A percentile compares a stretch with the other conserved stretches of the same genome.
Conservation (phyloP, 2,113 vertebrate genomes). For the Leucosticte australis region DNA sequence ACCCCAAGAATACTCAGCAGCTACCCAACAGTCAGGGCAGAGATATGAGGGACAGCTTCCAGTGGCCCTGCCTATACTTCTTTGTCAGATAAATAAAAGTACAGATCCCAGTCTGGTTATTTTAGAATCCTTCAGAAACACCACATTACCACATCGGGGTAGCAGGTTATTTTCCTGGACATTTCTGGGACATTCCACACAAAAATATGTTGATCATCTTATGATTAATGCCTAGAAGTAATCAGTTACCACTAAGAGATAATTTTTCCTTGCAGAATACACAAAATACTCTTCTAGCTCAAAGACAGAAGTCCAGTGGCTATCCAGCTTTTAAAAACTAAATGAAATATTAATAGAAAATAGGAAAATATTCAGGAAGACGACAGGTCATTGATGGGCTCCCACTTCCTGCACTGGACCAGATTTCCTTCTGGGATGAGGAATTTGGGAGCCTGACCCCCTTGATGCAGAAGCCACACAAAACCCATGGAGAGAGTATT, state of each 20-base stretch:
- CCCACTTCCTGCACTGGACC: neutral
- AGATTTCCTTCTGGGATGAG: neutral
- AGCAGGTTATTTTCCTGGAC: neutral
- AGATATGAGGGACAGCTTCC: neutral
- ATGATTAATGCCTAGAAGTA: neutral
- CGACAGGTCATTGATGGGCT: neutral
- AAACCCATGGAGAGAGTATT: neutral
- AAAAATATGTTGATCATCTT: neutral
- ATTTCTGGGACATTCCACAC: neutral
- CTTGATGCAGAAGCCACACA: accelerated
- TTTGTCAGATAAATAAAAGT: neutral
- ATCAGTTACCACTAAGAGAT: neutral
- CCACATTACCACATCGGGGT: neutral
- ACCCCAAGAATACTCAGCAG: neutral
- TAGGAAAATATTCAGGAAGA: neutral
- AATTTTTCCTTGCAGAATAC: neutral
- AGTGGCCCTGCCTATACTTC: neutral
- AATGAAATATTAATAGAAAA: neutral
- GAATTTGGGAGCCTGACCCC: neutral
- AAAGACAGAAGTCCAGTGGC: neutral
- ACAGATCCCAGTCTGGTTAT: neutral
- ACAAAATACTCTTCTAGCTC: neutral
- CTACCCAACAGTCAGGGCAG: neutral
- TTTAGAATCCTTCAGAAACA: neutral
- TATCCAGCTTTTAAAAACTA: neutral